Percentiles rank a stretch among this genome's conserved stretches.
Evolutionary conservation across 2,797 vertebrate genomes (phyloP).

Genomic region (Valencia hispanica): DNA sequence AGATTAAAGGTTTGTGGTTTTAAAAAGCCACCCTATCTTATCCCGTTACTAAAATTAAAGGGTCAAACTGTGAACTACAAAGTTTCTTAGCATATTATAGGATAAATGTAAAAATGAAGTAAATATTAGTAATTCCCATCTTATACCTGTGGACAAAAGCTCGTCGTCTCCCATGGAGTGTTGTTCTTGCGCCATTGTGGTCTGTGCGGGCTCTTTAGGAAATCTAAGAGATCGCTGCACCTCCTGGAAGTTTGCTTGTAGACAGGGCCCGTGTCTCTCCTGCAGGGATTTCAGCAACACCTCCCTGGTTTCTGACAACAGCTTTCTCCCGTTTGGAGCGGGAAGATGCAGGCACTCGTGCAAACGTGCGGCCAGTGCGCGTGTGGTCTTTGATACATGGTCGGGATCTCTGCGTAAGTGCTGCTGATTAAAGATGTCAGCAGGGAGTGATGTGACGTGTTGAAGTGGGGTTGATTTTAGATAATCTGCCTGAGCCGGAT

Average conservation of each 20-base stretch:
- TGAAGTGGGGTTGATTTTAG: constrained; percentile 18
- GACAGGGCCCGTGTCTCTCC: constrained; percentile 67
- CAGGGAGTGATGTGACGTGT: constrained; percentile 21
- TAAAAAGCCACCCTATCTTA: constrained; percentile 1
- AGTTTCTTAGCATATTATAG: background rate
- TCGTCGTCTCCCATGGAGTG: constrained; percentile 12
- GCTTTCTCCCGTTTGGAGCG: constrained; percentile 38
- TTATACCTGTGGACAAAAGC: constrained; percentile 7
- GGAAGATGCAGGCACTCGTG: constrained; percentile 59
- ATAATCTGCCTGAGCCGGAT: constrained; percentile 6
- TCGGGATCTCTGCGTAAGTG: constrained; percentile 11
- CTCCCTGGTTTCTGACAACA: constrained; percentile 71
- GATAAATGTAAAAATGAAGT: background rate
- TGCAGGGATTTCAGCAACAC: constrained; percentile 65
- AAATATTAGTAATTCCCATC: background rate
- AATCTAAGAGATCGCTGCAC: constrained; percentile 42
- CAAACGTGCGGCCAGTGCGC: constrained; percentile 59
- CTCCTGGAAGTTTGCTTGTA: constrained; percentile 67
- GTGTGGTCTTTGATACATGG: constrained; percentile 32
- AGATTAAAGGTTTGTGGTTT: background rate
- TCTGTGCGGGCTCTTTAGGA: constrained; percentile 3
- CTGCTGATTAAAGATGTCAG: constrained; percentile 8
- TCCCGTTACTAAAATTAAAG: background rate
- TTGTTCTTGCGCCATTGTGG: constrained; percentile 7
- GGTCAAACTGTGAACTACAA: background rate